phyloP scores from a whole-genome alignment of 2,797 vertebrate genomes.

The Lophotriccus pileatus region DNA sequence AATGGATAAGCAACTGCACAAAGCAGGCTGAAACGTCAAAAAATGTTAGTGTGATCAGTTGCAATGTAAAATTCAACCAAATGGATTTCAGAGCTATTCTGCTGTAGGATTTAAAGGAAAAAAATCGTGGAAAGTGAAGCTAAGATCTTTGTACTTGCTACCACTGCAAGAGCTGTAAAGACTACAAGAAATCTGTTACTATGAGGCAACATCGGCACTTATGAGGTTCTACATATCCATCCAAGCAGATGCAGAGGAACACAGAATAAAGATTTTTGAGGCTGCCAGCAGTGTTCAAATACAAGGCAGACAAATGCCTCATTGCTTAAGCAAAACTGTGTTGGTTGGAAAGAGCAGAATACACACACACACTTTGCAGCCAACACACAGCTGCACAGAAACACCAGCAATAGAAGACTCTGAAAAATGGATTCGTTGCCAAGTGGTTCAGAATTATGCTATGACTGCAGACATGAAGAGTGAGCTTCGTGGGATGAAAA shows the following conservation, averaged over 20 bases:
- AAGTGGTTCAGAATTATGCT: not conserved
- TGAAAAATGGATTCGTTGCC: not conserved
- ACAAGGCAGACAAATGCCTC: not conserved
- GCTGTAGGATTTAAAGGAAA: not conserved
- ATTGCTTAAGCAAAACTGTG: constrained; percentile 21
- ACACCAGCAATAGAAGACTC: not conserved
- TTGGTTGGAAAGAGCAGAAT: not conserved
- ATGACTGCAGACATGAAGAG: not conserved
- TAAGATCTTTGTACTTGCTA: not conserved
- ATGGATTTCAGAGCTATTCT: not conserved
- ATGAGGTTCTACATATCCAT: not conserved
- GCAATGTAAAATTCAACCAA: not conserved
- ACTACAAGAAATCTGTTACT: not conserved
- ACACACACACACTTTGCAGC: not conserved
- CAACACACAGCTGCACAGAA: constrained; percentile 48
- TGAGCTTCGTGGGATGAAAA: not conserved
- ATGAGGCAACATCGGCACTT: not conserved
- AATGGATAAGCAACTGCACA: not conserved
- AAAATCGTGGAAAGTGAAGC: not conserved
- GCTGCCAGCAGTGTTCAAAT: not conserved
- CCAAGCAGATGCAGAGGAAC: not conserved
- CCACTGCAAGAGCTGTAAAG: not conserved
- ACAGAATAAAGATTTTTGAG: not conserved
- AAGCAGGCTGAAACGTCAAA: not conserved
- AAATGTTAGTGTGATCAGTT: not conserved